A percentile compares a stretch with the other conserved stretches of the same genome.
phyloP scores from a whole-genome alignment of 2,888 invertebrate species.

The Stomorhina lunata region DNA sequence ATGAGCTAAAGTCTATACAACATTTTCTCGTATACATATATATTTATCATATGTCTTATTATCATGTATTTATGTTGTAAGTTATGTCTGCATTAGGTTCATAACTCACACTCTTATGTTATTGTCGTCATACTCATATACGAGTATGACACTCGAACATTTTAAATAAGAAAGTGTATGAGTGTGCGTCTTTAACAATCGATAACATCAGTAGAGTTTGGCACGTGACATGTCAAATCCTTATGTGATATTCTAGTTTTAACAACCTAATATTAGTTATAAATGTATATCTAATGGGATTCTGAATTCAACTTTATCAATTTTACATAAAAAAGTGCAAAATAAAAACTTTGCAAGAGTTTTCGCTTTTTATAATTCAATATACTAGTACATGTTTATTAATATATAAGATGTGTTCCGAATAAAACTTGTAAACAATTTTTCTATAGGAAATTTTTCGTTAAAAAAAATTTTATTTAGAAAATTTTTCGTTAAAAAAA shows the following conservation, averaged over 20 bases:
- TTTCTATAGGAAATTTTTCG: too few species aligned
- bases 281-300: slow-evolving; percentile 41
- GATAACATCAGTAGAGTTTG: slow-evolving; percentile 33
- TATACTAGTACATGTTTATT: too few species aligned
- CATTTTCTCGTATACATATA: not conserved
- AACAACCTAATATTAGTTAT: slow-evolving; percentile 52
- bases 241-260: slow-evolving; percentile 2
- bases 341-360: not conserved
- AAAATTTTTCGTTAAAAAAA: too few species aligned
- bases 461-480: too few species aligned
- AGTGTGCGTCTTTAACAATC: not conserved
- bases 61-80: not conserved
- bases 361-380: not conserved
- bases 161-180: not conserved
- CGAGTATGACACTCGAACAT: too few species aligned
- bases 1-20: not conserved
- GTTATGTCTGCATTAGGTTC: slow-evolving; percentile 9
- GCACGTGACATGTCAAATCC: slow-evolving; percentile 55
- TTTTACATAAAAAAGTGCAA: not conserved
- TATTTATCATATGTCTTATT: not conserved
- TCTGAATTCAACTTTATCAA: slow-evolving; percentile 13
- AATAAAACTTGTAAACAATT: too few species aligned
- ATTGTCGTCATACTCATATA: not conserved
- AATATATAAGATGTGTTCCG: too few species aligned
- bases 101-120: slow-evolving; percentile 14